Percentiles rank a stretch among this genome's conserved stretches.
Evolutionary conservation across 2,888 invertebrate genomes (phyloP).

Genomic region (Cephonodes hylas): DNA sequence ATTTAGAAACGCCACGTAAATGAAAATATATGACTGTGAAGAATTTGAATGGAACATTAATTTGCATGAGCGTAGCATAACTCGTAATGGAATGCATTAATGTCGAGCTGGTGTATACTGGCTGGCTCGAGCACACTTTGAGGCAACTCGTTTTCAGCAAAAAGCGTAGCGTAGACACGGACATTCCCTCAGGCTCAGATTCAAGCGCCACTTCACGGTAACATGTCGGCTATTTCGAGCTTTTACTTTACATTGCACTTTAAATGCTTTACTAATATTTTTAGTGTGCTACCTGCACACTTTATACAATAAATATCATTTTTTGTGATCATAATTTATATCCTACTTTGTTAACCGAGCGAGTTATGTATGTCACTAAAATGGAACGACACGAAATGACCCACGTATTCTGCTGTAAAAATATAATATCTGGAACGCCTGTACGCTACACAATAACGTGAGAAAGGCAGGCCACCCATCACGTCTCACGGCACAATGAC

Average conservation of each 20-base stretch:
- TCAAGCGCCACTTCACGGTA: conserved; percentile 39
- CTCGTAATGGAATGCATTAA: conserved; percentile 65
- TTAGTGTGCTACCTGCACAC: background rate
- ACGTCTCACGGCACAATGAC: background rate
- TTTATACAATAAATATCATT: background rate
- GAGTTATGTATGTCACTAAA: background rate
- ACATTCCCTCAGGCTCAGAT: conserved; percentile 38
- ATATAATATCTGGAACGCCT: background rate
- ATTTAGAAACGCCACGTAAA: conserved; percentile 33
- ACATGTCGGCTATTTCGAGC: conserved; percentile 34
- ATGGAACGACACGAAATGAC: background rate
- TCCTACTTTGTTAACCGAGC: background rate
- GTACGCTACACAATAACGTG: background rate
- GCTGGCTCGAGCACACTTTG: conserved; percentile 49
- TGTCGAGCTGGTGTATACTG: conserved; percentile 45
- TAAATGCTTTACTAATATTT: background rate
- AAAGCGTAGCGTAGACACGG: conserved; percentile 50
- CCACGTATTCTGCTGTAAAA: background rate
- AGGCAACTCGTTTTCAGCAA: conserved; percentile 44
- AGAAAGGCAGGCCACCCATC: background rate
- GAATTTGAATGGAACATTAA: conserved; percentile 50
- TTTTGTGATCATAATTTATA: background rate
- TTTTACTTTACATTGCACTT: background rate
- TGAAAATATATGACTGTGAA: conserved; percentile 35
- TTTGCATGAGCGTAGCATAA: conserved; percentile 53